Evolutionary conservation across 2,888 invertebrate species (phyloP).

Genomic region (Drosophila meridiana): DNA sequence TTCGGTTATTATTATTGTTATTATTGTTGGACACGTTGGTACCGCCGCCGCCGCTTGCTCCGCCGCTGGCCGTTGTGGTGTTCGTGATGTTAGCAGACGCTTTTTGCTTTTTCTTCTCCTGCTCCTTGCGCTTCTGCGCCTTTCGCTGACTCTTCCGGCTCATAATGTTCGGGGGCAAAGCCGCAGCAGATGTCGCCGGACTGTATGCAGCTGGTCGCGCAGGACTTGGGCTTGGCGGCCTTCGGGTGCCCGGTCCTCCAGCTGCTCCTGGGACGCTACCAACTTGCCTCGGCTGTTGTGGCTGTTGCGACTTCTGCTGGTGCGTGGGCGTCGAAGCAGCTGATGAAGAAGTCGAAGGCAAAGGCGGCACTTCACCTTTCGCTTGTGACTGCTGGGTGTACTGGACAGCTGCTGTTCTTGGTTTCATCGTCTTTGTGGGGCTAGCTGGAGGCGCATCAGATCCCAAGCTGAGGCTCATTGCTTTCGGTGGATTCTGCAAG

Average conservation of each 20-base stretch:
- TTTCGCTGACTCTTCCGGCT: constrained; percentile 68
- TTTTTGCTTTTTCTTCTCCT: constrained; percentile 75
- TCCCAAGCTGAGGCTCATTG: constrained; percentile 7
- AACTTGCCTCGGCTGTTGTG: constrained; percentile 11
- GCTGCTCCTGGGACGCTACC: constrained; percentile 8
- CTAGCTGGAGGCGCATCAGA: constrained; percentile 3
- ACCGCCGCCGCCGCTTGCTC: constrained; percentile 20
- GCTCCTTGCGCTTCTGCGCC: constrained; percentile 75
- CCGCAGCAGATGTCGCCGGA: constrained; percentile 27
- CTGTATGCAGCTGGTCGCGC: constrained; percentile 16
- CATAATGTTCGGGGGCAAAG: constrained; percentile 22
- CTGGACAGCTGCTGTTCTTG: constrained; percentile 3
- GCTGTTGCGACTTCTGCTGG: constrained; percentile 37
- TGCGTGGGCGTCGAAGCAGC: constrained; percentile 78
- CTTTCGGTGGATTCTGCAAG: constrained; percentile 34
- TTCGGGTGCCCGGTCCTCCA: not conserved
- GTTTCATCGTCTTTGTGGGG: constrained; percentile 22
- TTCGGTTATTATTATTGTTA: constrained; percentile 36
- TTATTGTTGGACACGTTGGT: constrained; percentile 43
- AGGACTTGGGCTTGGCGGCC: not conserved
- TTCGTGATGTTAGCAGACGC: constrained; percentile 34
- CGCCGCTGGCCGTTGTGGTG: constrained; percentile 18
- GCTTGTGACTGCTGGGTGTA: constrained; percentile 27
- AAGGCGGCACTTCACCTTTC: constrained; percentile 42
- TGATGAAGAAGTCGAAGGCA: constrained; percentile 62